Evolutionary conservation across 1,140 invertebrate species (phyloP).

Genomic region (Calephelis nemesis): DNA sequence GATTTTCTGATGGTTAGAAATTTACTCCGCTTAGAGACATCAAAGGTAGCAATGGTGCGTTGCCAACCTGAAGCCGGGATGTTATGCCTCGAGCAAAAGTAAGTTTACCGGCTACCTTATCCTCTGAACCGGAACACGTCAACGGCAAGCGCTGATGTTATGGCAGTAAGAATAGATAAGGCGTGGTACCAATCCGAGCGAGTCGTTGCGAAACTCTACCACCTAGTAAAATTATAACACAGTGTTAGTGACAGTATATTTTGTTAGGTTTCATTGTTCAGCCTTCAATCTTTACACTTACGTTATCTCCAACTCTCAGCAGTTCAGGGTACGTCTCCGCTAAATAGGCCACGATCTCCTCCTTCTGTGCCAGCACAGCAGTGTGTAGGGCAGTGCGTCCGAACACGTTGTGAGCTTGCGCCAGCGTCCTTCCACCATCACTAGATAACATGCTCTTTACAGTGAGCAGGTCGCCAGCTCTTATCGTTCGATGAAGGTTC

Average conservation of each 20-base stretch:
- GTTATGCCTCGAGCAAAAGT: too few relatives aligned
- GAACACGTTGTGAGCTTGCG: slow-evolving; percentile 86
- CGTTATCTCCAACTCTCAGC: slow-evolving; percentile 90
- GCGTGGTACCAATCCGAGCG: too few relatives aligned
- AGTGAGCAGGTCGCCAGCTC: slow-evolving; percentile 82
- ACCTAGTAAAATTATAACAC: background rate
- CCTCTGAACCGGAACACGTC: too few relatives aligned
- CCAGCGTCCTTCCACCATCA: slow-evolving; percentile 83
- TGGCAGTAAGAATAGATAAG: too few relatives aligned
- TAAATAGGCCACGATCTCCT: slow-evolving; percentile 87
- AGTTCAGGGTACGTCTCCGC: slow-evolving; percentile 86
- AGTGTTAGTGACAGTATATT: background rate
- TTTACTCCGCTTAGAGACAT: too few relatives aligned
- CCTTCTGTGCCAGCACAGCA: slow-evolving; percentile 89
- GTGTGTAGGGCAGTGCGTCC: slow-evolving; percentile 86
- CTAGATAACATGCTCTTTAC: slow-evolving; percentile 82
- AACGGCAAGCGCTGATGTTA: too few relatives aligned
- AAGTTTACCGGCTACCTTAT: too few relatives aligned
- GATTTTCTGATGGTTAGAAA: too few relatives aligned
- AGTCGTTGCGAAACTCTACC: too few relatives aligned
- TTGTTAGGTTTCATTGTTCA: too few relatives aligned
- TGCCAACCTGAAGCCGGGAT: too few relatives aligned
- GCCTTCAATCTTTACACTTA: slow-evolving; percentile 73
- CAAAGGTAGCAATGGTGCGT: too few relatives aligned
- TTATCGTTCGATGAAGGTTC: slow-evolving; percentile 86